Base-by-base conservation (phyloP, 2,113 vertebrate species). In the Tor tambroides region DNA sequence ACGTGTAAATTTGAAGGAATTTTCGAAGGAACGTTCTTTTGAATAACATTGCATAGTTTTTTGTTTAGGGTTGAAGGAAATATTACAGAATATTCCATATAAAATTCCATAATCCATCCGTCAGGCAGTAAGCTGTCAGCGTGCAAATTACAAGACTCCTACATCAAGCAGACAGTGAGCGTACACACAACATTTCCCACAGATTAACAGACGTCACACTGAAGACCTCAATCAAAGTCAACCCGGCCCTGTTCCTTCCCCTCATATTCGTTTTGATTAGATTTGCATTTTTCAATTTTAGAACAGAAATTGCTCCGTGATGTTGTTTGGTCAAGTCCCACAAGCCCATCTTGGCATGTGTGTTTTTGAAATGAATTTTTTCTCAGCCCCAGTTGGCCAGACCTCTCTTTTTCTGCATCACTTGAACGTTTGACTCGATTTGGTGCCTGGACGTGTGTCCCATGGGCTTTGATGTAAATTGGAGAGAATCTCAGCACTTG, bases 381-480 rank as follows among this genome's bases (percentile, higher is more conserved):
- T 75, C 32, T 7, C 28, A 63, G 28, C 21, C 12, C 32, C 80
- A 26, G 38, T 54, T 69, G 38, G 7, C n/a, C 19, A 77, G 69
- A 26, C 61, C 86, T 83, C 23, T 61, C 28, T 74, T 76, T 75
- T 86, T 84, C 71, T 65, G n/a, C 71, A 82, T 75, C 38, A 80
- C 80, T 88, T 69, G 23, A 85, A 17, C 46, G 28, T 89, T 77
- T 75, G 77, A 46, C 51, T 83, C 81, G 10, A 81, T 89, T 84
- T 87, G 56, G 63, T 85, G 46, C 15, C 30, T 76, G 59, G 61
- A 49, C 78, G 63, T 41, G 71, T 83, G 83, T 86, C 61, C 72
- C 72, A 21, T 46, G 81, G 23, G 81, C 65, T 88, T 88, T 89
- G 86, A 90, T 89, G 84, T 87, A 74, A 87, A 80, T 63, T 74